A percentile compares a stretch with the other conserved stretches of the same genome.
Evolutionary conservation across 2,113 vertebrate species (phyloP).

Genomic region (Emydocephalus ijimae): DNA sequence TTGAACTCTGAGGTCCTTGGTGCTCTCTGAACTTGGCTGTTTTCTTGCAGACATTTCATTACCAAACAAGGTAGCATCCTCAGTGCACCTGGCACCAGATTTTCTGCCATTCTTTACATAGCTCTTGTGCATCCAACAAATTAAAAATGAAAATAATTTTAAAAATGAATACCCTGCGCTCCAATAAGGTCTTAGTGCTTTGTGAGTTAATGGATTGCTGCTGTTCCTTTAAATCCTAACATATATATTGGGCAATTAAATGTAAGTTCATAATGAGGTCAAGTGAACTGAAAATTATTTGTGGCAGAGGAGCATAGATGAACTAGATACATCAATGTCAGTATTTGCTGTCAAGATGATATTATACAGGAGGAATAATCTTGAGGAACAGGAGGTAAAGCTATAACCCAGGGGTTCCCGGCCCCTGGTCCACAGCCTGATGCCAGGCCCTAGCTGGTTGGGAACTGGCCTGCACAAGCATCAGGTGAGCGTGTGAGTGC

Average conservation of each 20-base stretch:
- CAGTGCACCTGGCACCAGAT: background rate
- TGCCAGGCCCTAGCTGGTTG: no score
- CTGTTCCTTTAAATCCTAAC: background rate
- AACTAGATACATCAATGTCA: background rate
- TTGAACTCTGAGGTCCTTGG: no score
- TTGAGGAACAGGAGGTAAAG: background rate
- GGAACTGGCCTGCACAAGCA: no score
- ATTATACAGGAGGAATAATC: background rate
- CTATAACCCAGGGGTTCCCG: background rate
- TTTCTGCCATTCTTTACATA: background rate
- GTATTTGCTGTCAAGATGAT: background rate
- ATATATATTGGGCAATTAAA: background rate
- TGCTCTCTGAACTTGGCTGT: no score
- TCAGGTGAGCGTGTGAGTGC: accelerated
- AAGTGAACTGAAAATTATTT: background rate
- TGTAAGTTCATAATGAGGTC: background rate
- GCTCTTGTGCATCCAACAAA: background rate
- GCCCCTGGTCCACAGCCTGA: no score
- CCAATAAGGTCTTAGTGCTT: background rate
- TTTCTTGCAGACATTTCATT: no score
- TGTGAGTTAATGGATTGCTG: background rate
- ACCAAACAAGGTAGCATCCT: no score
- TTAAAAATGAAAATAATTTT: background rate
- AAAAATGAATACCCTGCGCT: background rate
- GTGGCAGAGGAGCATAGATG: background rate